Evolutionary conservation across 2,113 vertebrate species (phyloP).

Genomic region (Malurus melanocephalus): DNA sequence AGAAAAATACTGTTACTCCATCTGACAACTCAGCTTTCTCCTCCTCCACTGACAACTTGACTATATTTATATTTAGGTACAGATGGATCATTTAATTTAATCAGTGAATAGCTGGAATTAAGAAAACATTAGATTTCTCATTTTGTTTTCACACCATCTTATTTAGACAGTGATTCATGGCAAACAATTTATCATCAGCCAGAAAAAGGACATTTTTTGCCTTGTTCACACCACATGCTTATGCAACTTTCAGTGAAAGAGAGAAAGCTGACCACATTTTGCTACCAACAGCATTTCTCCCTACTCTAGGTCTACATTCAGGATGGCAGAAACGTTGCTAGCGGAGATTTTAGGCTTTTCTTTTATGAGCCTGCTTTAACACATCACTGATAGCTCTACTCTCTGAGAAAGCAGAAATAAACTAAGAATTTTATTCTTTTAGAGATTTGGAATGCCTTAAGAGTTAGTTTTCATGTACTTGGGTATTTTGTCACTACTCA

Average conservation of each 20-base stretch:
- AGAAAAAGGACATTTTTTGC: not conserved
- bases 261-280: not conserved
- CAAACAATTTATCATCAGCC: not conserved
- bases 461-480: not conserved
- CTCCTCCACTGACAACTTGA: not conserved
- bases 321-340: not conserved
- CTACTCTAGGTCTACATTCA: not conserved
- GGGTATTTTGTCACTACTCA: not conserved
- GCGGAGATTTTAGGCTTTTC: not conserved
- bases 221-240: not conserved
- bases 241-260: not conserved
- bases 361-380: not conserved
- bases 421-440: not conserved
- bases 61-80: not conserved
- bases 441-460: not conserved
- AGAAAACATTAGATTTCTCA: not conserved
- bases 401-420: not conserved
- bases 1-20: not conserved
- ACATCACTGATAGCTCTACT: not conserved
- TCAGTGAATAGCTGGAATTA: not conserved
- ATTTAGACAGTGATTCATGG: not conserved
- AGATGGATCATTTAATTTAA: conserved; percentile 14
- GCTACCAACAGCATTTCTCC: not conserved
- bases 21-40: not conserved
- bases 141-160: not conserved